These are phyloP conservation scores for Latheticus oryzae DNA, from an alignment of 2,888 invertebrate species.

Conservation along the genomic window DNA sequence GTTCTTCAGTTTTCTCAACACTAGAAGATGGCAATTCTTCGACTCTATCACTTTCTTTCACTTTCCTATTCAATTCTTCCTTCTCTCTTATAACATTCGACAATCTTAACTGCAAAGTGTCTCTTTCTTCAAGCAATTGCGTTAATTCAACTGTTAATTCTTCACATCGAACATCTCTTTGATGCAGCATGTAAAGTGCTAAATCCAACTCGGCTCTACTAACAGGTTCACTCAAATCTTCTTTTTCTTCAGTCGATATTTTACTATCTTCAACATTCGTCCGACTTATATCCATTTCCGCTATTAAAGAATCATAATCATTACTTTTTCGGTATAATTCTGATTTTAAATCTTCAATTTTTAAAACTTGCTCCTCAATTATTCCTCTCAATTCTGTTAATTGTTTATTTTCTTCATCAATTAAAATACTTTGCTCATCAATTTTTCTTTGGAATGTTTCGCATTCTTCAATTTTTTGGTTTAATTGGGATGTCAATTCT, in stretches of 20 bases:
- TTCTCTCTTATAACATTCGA: conserved; percentile 83
- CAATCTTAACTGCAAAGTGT: conserved; percentile 83
- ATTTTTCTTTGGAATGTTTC: conserved; percentile 69
- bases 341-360: conserved; percentile 79
- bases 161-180: conserved; percentile 86
- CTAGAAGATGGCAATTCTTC: conserved; percentile 3
- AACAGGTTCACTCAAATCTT: conserved; percentile 56
- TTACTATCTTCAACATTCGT: conserved; percentile 20
- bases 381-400: conserved; percentile 71
- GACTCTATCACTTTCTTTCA: conserved; percentile 40
- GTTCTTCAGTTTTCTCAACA: conserved; percentile 10
- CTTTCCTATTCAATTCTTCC: conserved; percentile 70
- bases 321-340: conserved; percentile 73
- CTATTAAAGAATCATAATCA: conserved; percentile 68
- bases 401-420: conserved; percentile 70
- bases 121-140: conserved; percentile 85
- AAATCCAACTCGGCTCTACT: conserved; percentile 78
- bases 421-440: conserved; percentile 67
- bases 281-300: conserved; percentile 60
- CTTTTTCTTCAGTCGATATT: conserved; percentile 41
- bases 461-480: conserved; percentile 68
- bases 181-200: conserved; percentile 86
- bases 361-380: conserved; percentile 77
- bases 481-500: conserved; percentile 25
- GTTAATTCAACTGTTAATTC: conserved; percentile 87